phyloP scores from a whole-genome alignment of 2,888 invertebrate genomes.

The Nymphalis c-album region DNA sequence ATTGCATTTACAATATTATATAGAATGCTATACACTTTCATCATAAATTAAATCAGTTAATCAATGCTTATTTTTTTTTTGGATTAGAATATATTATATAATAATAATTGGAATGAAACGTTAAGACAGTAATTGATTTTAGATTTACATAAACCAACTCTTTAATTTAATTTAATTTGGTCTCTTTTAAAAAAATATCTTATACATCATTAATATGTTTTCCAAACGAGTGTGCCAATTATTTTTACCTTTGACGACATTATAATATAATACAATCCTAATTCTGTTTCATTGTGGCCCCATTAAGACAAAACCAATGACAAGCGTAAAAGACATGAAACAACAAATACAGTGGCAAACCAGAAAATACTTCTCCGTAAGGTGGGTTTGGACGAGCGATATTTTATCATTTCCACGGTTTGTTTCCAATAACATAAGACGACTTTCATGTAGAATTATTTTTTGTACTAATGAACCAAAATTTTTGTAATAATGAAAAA shows the following conservation, averaged over 20 bases:
- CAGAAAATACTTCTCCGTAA: constrained; percentile 26
- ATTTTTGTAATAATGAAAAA: too few relatives aligned
- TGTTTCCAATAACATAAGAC: constrained; percentile 14
- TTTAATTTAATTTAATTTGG: not conserved
- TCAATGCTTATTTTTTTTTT: too few relatives aligned
- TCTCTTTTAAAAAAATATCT: not conserved
- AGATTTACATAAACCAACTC: too few relatives aligned
- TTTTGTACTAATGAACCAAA: too few relatives aligned
- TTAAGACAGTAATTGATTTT: too few relatives aligned
- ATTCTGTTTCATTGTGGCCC: constrained; percentile 9
- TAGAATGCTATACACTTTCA: too few relatives aligned
- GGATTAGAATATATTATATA: too few relatives aligned
- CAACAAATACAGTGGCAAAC: constrained; percentile 22
- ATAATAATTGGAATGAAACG: too few relatives aligned
- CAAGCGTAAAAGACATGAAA: constrained; percentile 12
- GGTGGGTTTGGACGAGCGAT: constrained; percentile 20
- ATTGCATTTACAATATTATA: too few relatives aligned
- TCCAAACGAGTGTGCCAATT: not conserved
- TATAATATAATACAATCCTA: not conserved
- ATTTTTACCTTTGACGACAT: not conserved
- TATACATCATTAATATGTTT: not conserved
- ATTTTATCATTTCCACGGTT: constrained; percentile 26
- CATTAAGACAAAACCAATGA: constrained; percentile 8
- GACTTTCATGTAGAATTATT: not conserved
- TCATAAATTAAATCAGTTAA: too few relatives aligned